Evolutionary conservation across 2,888 invertebrate species (phyloP).

Genomic region (Hyalella azteca): DNA sequence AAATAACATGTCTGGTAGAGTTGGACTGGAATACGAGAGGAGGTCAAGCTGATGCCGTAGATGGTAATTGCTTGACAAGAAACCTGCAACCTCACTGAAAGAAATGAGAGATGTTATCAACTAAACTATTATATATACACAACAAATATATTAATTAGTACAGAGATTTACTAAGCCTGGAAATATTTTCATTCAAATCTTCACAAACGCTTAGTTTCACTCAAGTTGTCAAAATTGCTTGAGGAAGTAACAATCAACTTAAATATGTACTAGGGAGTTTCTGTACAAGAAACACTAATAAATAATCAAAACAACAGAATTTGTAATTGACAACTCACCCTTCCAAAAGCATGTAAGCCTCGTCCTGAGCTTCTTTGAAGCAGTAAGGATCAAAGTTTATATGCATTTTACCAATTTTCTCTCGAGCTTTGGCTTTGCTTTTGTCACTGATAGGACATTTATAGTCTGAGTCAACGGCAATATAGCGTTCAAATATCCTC

Average conservation of each 20-base stretch:
- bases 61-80: slow-evolving; percentile 82
- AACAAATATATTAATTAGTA: too few relatives aligned
- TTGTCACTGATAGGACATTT: slow-evolving; percentile 2
- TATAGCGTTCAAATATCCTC: slow-evolving; percentile 30
- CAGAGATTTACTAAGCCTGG: too few relatives aligned
- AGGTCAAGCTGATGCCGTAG: slow-evolving; percentile 93
- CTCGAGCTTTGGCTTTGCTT: neutral
- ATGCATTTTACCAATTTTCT: slow-evolving; percentile 15
- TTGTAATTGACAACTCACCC: slow-evolving; percentile 18
- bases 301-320: too few relatives aligned
- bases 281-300: too few relatives aligned
- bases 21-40: slow-evolving; percentile 78
- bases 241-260: too few relatives aligned
- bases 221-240: too few relatives aligned
- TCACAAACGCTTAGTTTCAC: too few relatives aligned
- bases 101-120: neutral
- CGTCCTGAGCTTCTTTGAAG: slow-evolving; percentile 20
- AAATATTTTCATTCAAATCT: too few relatives aligned
- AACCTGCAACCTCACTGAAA: slow-evolving; percentile 69
- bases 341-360: neutral
- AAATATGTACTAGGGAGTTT: too few relatives aligned
- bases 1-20: slow-evolving; percentile 84
- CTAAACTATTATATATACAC: too few relatives aligned
- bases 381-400: neutral
- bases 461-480: slow-evolving; percentile 23